These are phyloP conservation scores for Tragelaphus strepsiceros DNA, from an alignment of 2,113 vertebrate genomes.

Conservation along the genomic window DNA sequence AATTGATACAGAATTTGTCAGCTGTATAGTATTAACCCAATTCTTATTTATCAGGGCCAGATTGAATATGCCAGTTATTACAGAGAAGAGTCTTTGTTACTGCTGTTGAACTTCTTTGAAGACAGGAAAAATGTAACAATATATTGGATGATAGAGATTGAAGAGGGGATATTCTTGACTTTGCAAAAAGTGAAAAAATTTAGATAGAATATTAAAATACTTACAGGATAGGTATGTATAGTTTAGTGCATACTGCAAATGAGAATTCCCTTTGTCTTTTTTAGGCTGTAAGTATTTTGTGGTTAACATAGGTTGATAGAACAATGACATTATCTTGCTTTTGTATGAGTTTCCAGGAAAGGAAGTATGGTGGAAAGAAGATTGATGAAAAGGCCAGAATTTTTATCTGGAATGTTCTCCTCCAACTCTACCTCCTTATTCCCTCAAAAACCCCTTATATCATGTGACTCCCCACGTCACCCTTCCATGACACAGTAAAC, in stretches of 20 bases:
- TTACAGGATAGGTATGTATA: background rate
- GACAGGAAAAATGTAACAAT: background rate
- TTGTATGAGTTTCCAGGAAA: background rate
- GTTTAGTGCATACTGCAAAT: background rate
- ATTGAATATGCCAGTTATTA: background rate
- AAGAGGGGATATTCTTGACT: background rate
- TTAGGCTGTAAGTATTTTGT: background rate
- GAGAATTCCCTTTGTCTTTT: conserved; percentile 6
- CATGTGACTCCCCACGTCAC: accelerated
- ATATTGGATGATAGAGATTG: background rate
- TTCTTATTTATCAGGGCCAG: background rate
- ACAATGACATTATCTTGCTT: background rate
- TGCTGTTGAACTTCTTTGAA: background rate
- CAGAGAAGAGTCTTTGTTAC: background rate
- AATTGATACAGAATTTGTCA: background rate
- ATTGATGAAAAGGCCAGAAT: background rate
- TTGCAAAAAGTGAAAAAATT: background rate
- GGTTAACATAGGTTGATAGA: background rate
- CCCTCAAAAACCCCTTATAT: background rate
- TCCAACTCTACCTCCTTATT: background rate
- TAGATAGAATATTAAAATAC: background rate
- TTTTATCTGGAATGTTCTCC: background rate
- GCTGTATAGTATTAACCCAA: background rate
- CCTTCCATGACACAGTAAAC: background rate
- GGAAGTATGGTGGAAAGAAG: background rate